phyloP scores from a whole-genome alignment of 2,113 vertebrate genomes.

The Haemorhous mexicanus region DNA sequence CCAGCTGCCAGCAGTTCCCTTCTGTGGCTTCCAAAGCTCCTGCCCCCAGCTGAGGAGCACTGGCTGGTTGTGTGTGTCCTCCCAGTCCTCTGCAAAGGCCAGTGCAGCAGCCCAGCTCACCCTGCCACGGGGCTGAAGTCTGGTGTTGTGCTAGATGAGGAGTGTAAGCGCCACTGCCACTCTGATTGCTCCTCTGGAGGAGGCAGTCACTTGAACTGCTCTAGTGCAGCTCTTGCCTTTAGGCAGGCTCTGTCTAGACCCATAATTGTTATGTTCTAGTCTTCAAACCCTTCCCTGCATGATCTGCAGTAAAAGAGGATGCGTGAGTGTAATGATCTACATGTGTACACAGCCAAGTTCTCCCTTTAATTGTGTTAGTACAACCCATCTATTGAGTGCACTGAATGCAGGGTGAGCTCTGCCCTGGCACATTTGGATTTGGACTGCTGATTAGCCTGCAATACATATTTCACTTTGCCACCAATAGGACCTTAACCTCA shows the following conservation, averaged over 20 bases:
- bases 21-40: neutral
- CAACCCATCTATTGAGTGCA: constrained; percentile 5
- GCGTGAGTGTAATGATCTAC: neutral
- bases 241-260: constrained; percentile 18
- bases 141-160: neutral
- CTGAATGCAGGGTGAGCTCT: constrained; percentile 19
- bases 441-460: constrained; percentile 42
- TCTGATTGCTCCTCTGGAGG: neutral
- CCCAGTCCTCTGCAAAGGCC: neutral
- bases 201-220: neutral
- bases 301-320: neutral
- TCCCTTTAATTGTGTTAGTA: constrained; percentile 7
- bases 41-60: neutral
- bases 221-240: neutral
- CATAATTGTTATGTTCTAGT: neutral
- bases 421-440: neutral
- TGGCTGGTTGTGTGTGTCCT: neutral
- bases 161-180: neutral
- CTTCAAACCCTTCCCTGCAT: neutral
- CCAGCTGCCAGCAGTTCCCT: neutral
- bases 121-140: neutral
- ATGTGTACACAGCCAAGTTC: neutral
- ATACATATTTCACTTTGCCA: constrained; percentile 1
- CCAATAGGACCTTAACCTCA: constrained; percentile 43
- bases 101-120: neutral